Evolutionary conservation across 1,140 invertebrate genomes (phyloP), one percentile per base, ranked within the genome.

Genomic region (Thrips palmi): DNA sequence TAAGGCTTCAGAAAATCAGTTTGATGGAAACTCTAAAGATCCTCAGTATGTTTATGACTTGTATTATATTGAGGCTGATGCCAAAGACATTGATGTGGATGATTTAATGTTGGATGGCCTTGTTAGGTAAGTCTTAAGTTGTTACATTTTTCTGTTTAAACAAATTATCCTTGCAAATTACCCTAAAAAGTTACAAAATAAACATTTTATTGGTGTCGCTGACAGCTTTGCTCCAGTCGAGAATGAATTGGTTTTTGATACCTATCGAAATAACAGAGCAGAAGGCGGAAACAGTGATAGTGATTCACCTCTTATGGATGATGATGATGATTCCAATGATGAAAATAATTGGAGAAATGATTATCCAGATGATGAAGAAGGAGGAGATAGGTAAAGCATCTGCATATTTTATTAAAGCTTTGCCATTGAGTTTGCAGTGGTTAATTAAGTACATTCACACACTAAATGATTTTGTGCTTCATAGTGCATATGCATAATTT

Each of bases 271-370:
- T n/a, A n/a, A n/a, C n/a, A n/a, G n/a, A n/a, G n/a, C n/a, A n/a
- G n/a, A n/a, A n/a, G n/a, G n/a, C n/a, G n/a, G n/a, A n/a, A n/a
- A n/a, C n/a, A n/a, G n/a, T n/a, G n/a, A n/a, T n/a, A n/a, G n/a
- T 22, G 38, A 45, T 11, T 23, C 21, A 10, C 41, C 17, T 5
- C 20, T 25, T 11, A 33, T 31, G 14, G 49, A 51, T 35, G 46
- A 49, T 40, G 51, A 52, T 7, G 53, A 55, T 33, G 53, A 53
- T 45, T 53, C 51, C 5, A 53, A 55, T 44, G 53, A 53, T 45
- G 53, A 55, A 44, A 48, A 50, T 34, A 49, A 52, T 36, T 53
- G 51, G 50, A 37, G 47, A 31, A 53, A 55, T 47, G 52, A 55
- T 43, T 53, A 55, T 42, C 51, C 51, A 15, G 52, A 54, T 45